A percentile compares a stretch with the other conserved stretches of the same genome.
Conservation (phyloP, 2,888 invertebrate species). For the Drosophila putrida region DNA sequence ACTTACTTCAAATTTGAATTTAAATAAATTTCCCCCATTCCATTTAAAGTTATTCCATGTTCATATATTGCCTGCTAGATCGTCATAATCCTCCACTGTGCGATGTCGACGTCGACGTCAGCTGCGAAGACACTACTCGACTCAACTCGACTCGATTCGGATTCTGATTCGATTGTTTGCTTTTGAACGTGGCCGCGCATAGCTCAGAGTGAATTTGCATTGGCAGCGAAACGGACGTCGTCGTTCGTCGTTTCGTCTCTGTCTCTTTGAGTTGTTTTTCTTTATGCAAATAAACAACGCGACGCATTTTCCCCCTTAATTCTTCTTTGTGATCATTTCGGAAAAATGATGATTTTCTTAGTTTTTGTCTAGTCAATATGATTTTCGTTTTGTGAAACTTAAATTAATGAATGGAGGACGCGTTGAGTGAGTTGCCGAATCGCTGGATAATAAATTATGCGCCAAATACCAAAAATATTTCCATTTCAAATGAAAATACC, state of each 20-base stretch:
- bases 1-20: no score
- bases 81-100: no score
- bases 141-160: background rate
- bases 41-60: no score
- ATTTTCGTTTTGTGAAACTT: conserved; percentile 55
- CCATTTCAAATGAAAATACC: conserved; percentile 52
- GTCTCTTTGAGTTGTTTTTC: conserved; percentile 11
- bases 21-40: no score
- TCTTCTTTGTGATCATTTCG: conserved; percentile 12
- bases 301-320: conserved; percentile 15
- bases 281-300: conserved; percentile 51
- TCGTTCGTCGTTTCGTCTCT: conserved; percentile 5
- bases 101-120: conserved; percentile 6
- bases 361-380: conserved; percentile 31
- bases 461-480: conserved; percentile 64
- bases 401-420: conserved; percentile 68
- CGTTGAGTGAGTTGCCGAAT: conserved; percentile 52
- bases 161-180: conserved; percentile 21
- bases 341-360: conserved; percentile 34
- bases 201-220: conserved; percentile 77
- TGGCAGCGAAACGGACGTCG: conserved; percentile 65
- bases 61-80: no score
- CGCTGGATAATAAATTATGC: conserved; percentile 66
- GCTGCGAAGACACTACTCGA: conserved; percentile 2
- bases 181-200: conserved; percentile 18